Evolutionary conservation across 2,888 invertebrate genomes (phyloP).

Genomic region (Hydrotaea diabolus): DNA sequence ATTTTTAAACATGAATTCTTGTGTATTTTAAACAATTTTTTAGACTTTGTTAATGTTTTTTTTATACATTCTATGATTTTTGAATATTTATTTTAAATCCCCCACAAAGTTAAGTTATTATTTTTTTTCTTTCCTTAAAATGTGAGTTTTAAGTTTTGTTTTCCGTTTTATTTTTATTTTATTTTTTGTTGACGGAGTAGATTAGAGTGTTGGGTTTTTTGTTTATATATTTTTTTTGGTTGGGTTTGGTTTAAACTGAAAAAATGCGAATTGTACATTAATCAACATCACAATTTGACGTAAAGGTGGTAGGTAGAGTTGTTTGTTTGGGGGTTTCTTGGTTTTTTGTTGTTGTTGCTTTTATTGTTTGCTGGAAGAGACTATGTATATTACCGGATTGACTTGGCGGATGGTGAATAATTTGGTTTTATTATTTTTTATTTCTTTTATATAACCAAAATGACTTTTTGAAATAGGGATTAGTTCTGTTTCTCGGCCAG

Average conservation of each 20-base stretch:
- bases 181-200: slow-evolving; percentile 23
- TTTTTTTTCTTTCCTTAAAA: slow-evolving; percentile 20
- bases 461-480: slow-evolving; percentile 15
- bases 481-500: background rate
- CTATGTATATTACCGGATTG: slow-evolving; percentile 35
- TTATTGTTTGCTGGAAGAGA: slow-evolving; percentile 8
- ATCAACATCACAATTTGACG: slow-evolving; percentile 70
- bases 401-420: slow-evolving; percentile 24
- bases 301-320: slow-evolving; percentile 66
- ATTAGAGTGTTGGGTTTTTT: slow-evolving; percentile 46
- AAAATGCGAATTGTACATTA: slow-evolving; percentile 67
- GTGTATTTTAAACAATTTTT: slow-evolving; percentile 14
- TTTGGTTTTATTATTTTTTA: background rate
- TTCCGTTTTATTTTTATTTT: background rate
- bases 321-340: slow-evolving; percentile 17
- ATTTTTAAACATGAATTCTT: background rate
- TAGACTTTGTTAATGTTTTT: slow-evolving; percentile 32
- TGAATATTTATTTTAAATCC: slow-evolving; percentile 47
- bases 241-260: slow-evolving; percentile 49
- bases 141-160: slow-evolving; percentile 8
- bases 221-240: slow-evolving; percentile 13
- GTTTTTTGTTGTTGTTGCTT: background rate
- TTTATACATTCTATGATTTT: slow-evolving; percentile 43
- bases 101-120: slow-evolving; percentile 52
- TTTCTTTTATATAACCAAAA: slow-evolving; percentile 8